Base-by-base conservation (phyloP, 2,113 vertebrate species). In the Microcebus tavaratra region DNA sequence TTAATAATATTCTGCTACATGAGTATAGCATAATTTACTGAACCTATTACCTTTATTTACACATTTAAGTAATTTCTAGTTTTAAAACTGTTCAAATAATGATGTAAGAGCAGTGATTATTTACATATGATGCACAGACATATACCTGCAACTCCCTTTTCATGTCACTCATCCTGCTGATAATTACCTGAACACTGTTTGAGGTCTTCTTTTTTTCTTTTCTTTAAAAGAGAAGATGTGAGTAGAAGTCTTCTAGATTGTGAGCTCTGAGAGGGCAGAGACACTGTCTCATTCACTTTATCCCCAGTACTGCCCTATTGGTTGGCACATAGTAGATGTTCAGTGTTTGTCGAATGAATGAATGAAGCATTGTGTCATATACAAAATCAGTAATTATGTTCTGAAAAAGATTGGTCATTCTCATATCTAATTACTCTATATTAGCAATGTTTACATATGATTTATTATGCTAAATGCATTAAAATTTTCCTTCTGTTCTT, bases 51-150 rank as follows among this genome's bases (percentile, higher is more conserved):
- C 68, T 78, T 15, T 89, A 81, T 20, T 93, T 91, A 59, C 48
- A 86, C 14, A 36, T 90, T 91, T 94, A 73, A 50, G 23, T 94
- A 87, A 90, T 95, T 96, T 96, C 63, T 87, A 50, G 27, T 70
- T 95, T 79, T 63, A 63, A 87, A 75, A 79, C 14, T 55, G 18
- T 83, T 90, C 27, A 93, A 39, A 80, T 81, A 84, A 73, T 81
- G 48, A 17, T 89, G 6, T 82, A 25, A 93, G n/a, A 93, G 3
- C 20, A 91, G 20, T 82, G 39, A 55, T 83, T 90, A 80, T 90
- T 89, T 95, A 83, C 23, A 50, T 20, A 55, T 14, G 55, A 63
- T 68, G 7, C 27, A 91, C 23, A 91, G 9, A 76, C 31, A 89
- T 2, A 36, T 42, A 59, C 11, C 34, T 36, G 11, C 14, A 73